phyloP scores from a whole-genome alignment of 2,888 invertebrate species.

The Opisthograptis luteolata region DNA sequence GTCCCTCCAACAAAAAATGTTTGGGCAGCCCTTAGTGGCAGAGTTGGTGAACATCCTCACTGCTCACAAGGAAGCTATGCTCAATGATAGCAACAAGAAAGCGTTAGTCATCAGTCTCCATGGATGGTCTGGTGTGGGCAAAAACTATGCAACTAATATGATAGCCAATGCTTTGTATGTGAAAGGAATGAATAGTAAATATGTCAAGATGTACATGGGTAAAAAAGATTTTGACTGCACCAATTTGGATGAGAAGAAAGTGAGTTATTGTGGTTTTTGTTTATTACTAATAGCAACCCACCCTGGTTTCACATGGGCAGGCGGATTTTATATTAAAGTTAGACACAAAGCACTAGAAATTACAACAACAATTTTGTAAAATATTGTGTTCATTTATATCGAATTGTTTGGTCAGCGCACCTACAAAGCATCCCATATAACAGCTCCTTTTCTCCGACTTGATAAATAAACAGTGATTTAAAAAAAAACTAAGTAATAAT shows the following conservation, averaged over 20 bases:
- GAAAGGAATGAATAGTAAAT: constrained; percentile 89
- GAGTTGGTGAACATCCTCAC: constrained; percentile 87
- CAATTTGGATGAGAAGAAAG: constrained; percentile 82
- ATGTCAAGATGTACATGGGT: constrained; percentile 92
- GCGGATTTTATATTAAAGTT: too few relatives aligned
- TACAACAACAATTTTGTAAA: too few relatives aligned
- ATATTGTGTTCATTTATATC: too few relatives aligned
- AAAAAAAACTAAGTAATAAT: too few relatives aligned
- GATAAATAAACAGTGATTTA: too few relatives aligned
- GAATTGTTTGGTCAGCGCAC: too few relatives aligned
- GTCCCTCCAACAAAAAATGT: constrained; percentile 80
- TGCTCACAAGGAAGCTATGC: constrained; percentile 76
- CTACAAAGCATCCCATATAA: too few relatives aligned
- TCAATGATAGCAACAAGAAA: constrained; percentile 84
- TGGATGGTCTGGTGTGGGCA: constrained; percentile 97
- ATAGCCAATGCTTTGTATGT: constrained; percentile 88
- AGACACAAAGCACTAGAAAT: too few relatives aligned
- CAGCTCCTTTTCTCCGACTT: too few relatives aligned
- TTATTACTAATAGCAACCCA: too few relatives aligned
- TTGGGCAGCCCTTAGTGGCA: constrained; percentile 93
- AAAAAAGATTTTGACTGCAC: constrained; percentile 89
- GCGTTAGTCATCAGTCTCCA: constrained; percentile 97
- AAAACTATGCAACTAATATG: constrained; percentile 93
- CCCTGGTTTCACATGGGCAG: too few relatives aligned
- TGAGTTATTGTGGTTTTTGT: too few relatives aligned